phyloP scores from a whole-genome alignment of 2,113 vertebrate species.

The Dipodomys spectabilis region DNA sequence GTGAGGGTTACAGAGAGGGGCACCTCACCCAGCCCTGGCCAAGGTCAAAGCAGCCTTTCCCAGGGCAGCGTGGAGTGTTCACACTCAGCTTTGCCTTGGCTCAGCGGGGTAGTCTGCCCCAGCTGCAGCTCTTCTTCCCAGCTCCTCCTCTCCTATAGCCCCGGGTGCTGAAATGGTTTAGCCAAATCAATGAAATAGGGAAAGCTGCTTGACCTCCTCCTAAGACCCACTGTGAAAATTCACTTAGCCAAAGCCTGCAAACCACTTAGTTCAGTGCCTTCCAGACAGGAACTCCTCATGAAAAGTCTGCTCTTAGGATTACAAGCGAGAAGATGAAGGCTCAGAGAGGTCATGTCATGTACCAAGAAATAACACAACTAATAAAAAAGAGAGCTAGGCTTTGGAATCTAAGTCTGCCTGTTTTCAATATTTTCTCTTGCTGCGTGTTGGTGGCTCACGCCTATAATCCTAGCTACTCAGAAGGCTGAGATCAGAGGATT shows the following conservation, averaged over 20 bases:
- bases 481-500: no score
- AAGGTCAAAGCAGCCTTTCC: background rate
- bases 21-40: background rate
- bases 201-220: background rate
- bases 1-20: background rate
- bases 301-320: background rate
- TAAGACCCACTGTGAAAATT: background rate
- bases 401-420: background rate
- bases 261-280: background rate
- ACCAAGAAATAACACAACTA: background rate
- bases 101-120: background rate
- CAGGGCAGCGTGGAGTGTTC: background rate
- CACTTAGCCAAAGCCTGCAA: background rate
- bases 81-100: background rate
- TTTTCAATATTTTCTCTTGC: background rate
- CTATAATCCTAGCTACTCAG: no score
- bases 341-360: background rate
- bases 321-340: conserved; percentile 36
- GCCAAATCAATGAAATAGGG: background rate
- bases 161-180: background rate
- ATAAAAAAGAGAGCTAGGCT: background rate
- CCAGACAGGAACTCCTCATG: background rate
- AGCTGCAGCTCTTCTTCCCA: background rate
- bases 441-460: no score
- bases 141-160: background rate